These are phyloP conservation scores for Rhamphomyia laevipes DNA, from an alignment of 2,888 invertebrate species.

Conservation along the genomic window DNA sequence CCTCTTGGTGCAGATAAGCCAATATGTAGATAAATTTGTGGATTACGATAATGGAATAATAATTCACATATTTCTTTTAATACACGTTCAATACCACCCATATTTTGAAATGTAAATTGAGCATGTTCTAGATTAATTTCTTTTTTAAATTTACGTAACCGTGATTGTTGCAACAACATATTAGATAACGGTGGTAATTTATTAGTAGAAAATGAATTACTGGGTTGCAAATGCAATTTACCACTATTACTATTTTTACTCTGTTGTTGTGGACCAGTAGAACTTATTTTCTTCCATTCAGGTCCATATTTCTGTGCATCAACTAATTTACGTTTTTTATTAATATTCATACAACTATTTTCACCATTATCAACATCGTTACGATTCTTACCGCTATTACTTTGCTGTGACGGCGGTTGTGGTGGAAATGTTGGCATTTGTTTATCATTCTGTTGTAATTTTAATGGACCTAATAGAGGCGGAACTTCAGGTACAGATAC, in stretches of 20 bases:
- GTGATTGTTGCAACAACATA: conserved; percentile 7
- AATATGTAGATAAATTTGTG: conserved; percentile 73
- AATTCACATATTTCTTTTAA: conserved; percentile 60
- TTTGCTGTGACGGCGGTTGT: not conserved
- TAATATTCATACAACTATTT: not conserved
- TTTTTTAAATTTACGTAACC: conserved; percentile 26
- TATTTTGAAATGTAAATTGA: conserved; percentile 37
- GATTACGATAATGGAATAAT: conserved; percentile 76
- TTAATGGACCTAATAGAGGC: no score
- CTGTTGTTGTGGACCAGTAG: no score
- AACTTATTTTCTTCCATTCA: no score
- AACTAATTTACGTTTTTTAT: conserved; percentile 13
- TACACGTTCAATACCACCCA: conserved; percentile 70
- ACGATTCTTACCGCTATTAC: not conserved
- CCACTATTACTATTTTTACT: no score
- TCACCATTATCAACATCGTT: no score
- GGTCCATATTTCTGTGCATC: not conserved
- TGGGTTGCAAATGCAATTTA: no score
- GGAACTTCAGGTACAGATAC: no score
- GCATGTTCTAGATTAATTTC: conserved; percentile 20
- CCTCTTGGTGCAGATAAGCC: conserved; percentile 84
- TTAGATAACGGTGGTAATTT: no score
- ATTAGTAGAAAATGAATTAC: no score
- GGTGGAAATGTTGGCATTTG: no score
- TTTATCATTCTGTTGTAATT: no score